phyloP scores from a whole-genome alignment of 2,113 vertebrate species.

The Cyanistes caeruleus region DNA sequence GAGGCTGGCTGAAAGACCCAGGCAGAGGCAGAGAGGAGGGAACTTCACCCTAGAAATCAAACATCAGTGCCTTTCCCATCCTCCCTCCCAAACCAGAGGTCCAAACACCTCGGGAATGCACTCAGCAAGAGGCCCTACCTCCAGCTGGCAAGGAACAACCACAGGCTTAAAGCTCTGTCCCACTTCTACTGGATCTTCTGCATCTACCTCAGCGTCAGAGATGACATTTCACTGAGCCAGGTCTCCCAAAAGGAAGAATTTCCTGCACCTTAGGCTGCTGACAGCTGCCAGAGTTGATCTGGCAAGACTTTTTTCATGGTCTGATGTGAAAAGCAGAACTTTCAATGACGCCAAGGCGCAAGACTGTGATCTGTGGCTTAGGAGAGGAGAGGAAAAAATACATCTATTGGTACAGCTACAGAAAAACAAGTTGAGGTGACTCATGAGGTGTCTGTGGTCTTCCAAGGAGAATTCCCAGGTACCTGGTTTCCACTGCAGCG shows the following conservation, averaged over 20 bases:
- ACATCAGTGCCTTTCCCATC: background rate
- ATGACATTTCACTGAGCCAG: slow-evolving; percentile 33
- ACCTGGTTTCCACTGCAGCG: background rate
- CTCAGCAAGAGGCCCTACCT: background rate
- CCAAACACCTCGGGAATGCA: background rate
- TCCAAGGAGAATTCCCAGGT: background rate
- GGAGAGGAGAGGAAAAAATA: slow-evolving; percentile 5
- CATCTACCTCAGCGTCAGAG: background rate
- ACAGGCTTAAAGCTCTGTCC: background rate
- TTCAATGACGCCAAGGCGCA: background rate
- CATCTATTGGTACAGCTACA: background rate
- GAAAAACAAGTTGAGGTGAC: background rate
- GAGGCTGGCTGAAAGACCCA: background rate
- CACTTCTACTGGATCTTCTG: background rate
- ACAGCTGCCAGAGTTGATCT: slow-evolving; percentile 41
- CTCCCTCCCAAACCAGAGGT: background rate
- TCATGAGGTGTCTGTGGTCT: background rate
- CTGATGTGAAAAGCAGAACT: slow-evolving; percentile 57
- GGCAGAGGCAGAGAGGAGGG: background rate
- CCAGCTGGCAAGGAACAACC: background rate
- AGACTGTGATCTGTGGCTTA: slow-evolving; percentile 4
- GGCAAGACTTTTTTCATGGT: background rate
- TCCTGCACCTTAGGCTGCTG: slow-evolving; percentile 50
- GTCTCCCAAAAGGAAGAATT: slow-evolving; percentile 28
- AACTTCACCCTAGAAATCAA: background rate